A percentile compares a stretch with the other conserved stretches of the same genome.
Evolutionary conservation across 37 sponge, comb jelly and placozoan species (phyloP).

Genomic region (Eunapius fragilis): DNA sequence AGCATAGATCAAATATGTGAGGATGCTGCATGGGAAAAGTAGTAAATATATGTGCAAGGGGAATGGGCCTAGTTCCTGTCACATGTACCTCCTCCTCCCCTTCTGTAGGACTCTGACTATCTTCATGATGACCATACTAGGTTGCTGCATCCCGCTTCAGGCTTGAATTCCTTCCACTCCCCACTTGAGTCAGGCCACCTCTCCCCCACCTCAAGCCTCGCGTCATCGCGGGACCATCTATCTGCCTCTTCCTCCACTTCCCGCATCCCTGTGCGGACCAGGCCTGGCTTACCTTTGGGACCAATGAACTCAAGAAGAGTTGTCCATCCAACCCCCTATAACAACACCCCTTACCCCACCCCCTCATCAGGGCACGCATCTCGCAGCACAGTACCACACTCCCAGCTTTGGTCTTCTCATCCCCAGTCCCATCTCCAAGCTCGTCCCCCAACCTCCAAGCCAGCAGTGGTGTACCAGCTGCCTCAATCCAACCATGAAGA

Average conservation of each 20-base stretch:
- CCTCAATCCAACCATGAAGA: slow-evolving; percentile 22
- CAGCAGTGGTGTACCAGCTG: not conserved
- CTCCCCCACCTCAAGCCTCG: not conserved
- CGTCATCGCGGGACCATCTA: not conserved
- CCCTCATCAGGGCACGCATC: not conserved
- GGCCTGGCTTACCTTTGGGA: not conserved
- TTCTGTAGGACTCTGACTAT: not conserved
- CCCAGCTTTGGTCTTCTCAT: not conserved
- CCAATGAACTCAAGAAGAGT: not conserved
- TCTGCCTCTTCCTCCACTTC: not conserved
- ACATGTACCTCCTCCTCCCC: not conserved
- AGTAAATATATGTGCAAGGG: too few relatives aligned
- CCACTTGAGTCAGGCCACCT: not conserved
- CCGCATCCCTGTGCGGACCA: not conserved
- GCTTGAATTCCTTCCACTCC: not conserved
- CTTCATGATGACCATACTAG: not conserved
- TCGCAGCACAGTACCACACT: not conserved
- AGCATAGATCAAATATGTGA: not conserved
- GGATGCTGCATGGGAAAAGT: too few relatives aligned
- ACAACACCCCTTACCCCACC: not conserved
- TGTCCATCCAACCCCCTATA: not conserved
- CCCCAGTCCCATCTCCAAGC: not conserved
- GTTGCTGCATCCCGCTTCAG: not conserved
- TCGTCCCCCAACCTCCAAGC: slow-evolving; percentile 2
- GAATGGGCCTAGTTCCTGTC: not conserved